Conservation (phyloP, 2,113 vertebrate species). For the Columba janthina region DNA sequence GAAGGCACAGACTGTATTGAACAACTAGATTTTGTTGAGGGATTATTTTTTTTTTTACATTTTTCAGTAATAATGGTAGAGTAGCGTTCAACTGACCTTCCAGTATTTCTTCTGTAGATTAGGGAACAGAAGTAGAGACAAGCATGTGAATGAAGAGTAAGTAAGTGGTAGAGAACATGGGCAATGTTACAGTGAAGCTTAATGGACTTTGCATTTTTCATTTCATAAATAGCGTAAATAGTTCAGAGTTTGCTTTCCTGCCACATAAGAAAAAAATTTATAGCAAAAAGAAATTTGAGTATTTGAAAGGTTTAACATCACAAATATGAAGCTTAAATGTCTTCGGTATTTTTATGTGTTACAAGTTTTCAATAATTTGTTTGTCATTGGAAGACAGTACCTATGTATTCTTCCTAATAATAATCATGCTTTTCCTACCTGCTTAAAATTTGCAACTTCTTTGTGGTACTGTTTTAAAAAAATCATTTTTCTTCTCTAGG, state of each 20-base stretch:
- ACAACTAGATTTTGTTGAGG: background rate
- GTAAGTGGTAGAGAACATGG: background rate
- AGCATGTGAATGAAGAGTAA: background rate
- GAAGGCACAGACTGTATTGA: background rate
- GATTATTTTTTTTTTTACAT: background rate
- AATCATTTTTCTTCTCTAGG: background rate
- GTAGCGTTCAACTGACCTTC: background rate
- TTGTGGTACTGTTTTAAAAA: background rate
- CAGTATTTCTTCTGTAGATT: background rate
- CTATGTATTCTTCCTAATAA: background rate
- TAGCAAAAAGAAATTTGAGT: background rate
- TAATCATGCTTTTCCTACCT: accelerated
- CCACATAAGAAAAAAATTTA: background rate
- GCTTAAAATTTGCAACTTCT: background rate
- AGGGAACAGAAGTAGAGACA: background rate
- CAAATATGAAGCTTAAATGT: background rate
- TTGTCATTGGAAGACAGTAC: background rate
- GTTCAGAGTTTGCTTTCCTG: background rate
- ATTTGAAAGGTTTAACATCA: background rate
- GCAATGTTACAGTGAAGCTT: background rate
- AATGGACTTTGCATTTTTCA: background rate
- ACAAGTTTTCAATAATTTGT: background rate
- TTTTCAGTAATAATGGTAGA: background rate
- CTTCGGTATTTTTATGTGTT: background rate
- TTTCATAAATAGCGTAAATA: background rate